Base-by-base conservation (phyloP, 2,888 invertebrate genomes). In the Helobdella robusta region DNA sequence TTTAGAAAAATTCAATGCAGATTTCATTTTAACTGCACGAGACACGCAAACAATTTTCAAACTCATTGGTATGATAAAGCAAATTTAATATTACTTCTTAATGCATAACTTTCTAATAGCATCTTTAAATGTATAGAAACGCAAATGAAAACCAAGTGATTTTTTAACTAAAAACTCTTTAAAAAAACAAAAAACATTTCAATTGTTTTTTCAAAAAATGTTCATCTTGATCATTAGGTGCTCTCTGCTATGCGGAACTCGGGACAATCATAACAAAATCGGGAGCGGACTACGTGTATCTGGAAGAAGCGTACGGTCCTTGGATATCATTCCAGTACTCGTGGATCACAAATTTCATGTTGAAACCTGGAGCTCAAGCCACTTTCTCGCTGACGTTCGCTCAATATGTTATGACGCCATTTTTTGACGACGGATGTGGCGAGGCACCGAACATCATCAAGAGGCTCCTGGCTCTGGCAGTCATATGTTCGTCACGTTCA, bases 271-370 rank as follows among this genome's bases (percentile, higher is more conserved):
- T 88, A 5, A 86, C 86, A 1, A 82, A 86, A 73, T 88, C 88
- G 0, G 89, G 89, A 2, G 88, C 87, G 1, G 88, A 88, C 77
- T 89, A 88, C 76, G 84, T 86, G 1, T 89, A 88, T 75, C 86
- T 88, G 73, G 46, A 62, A 28, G 62, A 62, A 25, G 86, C 88
- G 0, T 68, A 65, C 44, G 68, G 67, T 2, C 65, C 66, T 0
- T 23, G 40, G 20, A 66, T 70, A 5, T 85, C 87, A 0, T 89
- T 88, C 76, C 83, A 86, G 62, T 87, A 86, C 73, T 85, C 87
- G 5, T 89, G 77, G 77, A 72, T 73, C 0, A 73, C 73, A 18
- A 70, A 74, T 5, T 68, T 75, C 2, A 72, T 77, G 23, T 70
- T 75, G 1, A 72, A 77, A 68, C 79, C 81, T 0, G 75, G 80